phyloP scores from a whole-genome alignment of 2,888 invertebrate genomes.

The Ophion obscuratus region DNA sequence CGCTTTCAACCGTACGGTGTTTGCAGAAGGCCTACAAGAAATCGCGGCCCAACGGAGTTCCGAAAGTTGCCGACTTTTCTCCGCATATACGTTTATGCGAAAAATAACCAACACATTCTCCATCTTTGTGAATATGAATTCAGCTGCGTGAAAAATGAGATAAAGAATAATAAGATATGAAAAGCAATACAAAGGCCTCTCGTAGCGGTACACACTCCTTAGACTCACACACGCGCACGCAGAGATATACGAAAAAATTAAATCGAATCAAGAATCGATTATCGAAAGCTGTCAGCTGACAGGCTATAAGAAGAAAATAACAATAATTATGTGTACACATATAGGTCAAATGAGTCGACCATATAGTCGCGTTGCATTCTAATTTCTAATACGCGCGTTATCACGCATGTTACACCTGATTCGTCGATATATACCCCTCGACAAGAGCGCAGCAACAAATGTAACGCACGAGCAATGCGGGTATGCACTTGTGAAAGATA shows the following conservation, averaged over 20 bases:
- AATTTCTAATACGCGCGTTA: not conserved
- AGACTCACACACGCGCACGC: no score
- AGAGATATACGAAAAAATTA: not conserved
- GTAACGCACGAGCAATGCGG: not conserved
- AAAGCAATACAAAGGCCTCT: no score
- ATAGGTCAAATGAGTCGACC: not conserved
- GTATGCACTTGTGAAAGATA: not conserved
- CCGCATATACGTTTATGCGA: no score
- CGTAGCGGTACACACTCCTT: no score
- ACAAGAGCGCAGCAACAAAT: not conserved
- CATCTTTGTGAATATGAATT: no score
- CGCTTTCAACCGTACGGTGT: no score
- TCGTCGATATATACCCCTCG: not conserved
- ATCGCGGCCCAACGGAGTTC: no score
- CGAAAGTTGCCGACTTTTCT: no score
- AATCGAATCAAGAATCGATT: conserved; percentile 22
- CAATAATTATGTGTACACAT: conserved; percentile 11
- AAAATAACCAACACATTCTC: no score
- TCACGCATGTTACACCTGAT: conserved; percentile 2
- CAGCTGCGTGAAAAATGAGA: no score
- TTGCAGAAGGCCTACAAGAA: no score
- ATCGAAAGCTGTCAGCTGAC: conserved; percentile 26
- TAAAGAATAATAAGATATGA: no score
- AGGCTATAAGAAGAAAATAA: conserved; percentile 1
- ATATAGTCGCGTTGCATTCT: not conserved